Percentiles rank a stretch among this genome's conserved stretches.
Evolutionary conservation across 2,797 vertebrate genomes (phyloP).

Genomic region (Trachops cirrhosus): DNA sequence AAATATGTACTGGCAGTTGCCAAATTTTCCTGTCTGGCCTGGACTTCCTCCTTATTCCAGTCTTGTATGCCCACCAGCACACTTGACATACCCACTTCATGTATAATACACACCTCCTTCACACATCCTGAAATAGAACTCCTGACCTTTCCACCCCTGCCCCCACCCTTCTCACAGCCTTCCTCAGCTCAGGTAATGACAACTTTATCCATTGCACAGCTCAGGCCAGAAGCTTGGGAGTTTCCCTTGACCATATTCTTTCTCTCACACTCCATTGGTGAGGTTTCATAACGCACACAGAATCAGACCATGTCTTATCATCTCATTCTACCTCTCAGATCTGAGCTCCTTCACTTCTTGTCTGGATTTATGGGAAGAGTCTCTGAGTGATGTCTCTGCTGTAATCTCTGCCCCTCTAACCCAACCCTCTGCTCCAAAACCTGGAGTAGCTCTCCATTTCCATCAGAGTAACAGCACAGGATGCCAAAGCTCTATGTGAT

Average conservation of each 20-base stretch:
- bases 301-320: neutral
- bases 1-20: neutral
- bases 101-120: neutral
- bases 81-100: neutral
- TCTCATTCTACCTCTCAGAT: neutral
- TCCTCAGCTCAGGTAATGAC: neutral
- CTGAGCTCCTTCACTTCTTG: neutral
- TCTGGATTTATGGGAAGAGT: neutral
- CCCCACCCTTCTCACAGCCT: neutral
- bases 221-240: neutral
- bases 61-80: neutral
- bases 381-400: neutral
- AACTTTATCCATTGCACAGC: neutral
- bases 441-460: neutral
- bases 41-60: neutral
- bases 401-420: neutral
- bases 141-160: neutral
- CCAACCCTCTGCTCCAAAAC: neutral
- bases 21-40: neutral
- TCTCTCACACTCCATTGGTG: neutral
- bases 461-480: neutral
- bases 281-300: neutral
- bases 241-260: neutral
- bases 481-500: neutral
- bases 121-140: neutral